phyloP scores from a whole-genome alignment of 1,140 invertebrate species.

The Dreissena rostriformis region DNA sequence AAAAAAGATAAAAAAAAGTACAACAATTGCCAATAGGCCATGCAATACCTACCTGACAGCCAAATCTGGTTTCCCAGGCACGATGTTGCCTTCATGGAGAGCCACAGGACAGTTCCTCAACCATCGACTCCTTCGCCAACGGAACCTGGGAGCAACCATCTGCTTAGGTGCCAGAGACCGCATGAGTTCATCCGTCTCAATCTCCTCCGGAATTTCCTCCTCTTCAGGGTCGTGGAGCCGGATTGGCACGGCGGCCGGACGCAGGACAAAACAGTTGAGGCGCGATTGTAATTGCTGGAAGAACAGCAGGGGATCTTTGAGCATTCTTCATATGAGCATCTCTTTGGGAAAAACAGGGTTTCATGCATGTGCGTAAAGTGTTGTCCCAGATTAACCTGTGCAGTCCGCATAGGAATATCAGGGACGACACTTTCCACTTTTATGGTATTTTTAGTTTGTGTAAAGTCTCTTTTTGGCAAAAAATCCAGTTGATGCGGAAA shows the following conservation, averaged over 20 bases:
- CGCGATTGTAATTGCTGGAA: slow-evolving; percentile 76
- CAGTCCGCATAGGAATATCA: no score
- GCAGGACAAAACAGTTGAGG: slow-evolving; percentile 76
- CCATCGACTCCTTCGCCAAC: slow-evolving; percentile 80
- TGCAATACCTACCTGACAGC: slow-evolving; percentile 74
- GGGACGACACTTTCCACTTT: no score
- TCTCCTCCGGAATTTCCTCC: slow-evolving; percentile 78
- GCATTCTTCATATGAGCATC: no score
- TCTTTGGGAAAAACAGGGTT: no score
- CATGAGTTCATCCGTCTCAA: slow-evolving; percentile 80
- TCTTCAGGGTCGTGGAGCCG: slow-evolving; percentile 77
- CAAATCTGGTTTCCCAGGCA: slow-evolving; percentile 79
- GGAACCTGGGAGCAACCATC: slow-evolving; percentile 77
- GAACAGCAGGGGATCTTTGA: neutral
- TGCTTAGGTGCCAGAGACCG: slow-evolving; percentile 73
- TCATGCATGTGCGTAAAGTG: no score
- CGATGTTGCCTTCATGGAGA: slow-evolving; percentile 78
- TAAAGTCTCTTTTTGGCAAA: no score
- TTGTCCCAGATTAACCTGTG: no score
- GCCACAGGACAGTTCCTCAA: slow-evolving; percentile 79
- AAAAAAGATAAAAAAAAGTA: neutral
- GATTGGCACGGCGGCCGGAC: slow-evolving; percentile 77
- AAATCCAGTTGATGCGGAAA: no score
- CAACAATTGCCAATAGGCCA: neutral
- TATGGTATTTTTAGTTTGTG: no score